phyloP scores from a whole-genome alignment of 2,888 invertebrate genomes.

The Drosophila macrospina region DNA sequence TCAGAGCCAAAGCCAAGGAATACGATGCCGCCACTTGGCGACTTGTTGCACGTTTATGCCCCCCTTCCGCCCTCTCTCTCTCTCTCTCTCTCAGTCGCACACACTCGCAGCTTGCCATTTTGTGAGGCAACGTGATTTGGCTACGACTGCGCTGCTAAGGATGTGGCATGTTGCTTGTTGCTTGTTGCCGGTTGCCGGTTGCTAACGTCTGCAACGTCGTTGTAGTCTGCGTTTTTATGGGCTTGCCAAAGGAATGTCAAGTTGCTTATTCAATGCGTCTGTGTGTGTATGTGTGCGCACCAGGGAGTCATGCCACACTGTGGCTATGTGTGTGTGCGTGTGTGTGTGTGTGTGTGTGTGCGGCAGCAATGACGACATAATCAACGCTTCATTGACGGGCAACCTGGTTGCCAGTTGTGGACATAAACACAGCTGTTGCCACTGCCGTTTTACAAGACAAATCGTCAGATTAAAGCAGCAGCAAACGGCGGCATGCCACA shows the following conservation, averaged over 20 bases:
- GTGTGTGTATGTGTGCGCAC: slow-evolving; percentile 19
- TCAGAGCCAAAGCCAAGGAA: slow-evolving; percentile 13
- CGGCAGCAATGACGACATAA: slow-evolving; percentile 68
- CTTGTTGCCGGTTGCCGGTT: slow-evolving; percentile 29
- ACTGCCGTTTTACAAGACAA: slow-evolving; percentile 50
- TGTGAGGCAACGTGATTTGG: slow-evolving; percentile 63
- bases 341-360: slow-evolving; percentile 26
- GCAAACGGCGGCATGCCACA: slow-evolving; percentile 34
- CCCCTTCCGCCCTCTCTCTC: background rate
- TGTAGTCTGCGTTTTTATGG: slow-evolving; percentile 68
- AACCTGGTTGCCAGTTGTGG: slow-evolving; percentile 41
- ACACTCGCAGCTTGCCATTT: slow-evolving; percentile 20
- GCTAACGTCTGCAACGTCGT: slow-evolving; percentile 12
- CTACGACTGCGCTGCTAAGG: slow-evolving; percentile 44
- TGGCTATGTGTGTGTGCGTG: slow-evolving; percentile 26
- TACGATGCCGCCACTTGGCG: slow-evolving; percentile 30
- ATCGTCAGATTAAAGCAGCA: slow-evolving; percentile 46
- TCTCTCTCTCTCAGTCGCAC: background rate
- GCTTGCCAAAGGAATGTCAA: slow-evolving; percentile 55
- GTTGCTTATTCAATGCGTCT: slow-evolving; percentile 27
- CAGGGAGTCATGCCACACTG: slow-evolving; percentile 17
- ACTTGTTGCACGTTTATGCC: slow-evolving; percentile 48
- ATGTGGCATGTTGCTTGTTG: slow-evolving; percentile 47
- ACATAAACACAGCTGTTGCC: slow-evolving; percentile 61
- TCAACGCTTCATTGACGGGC: slow-evolving; percentile 74